Evolutionary conservation across 2,888 invertebrate species (phyloP).

Genomic region (Gryllus longicercus): DNA sequence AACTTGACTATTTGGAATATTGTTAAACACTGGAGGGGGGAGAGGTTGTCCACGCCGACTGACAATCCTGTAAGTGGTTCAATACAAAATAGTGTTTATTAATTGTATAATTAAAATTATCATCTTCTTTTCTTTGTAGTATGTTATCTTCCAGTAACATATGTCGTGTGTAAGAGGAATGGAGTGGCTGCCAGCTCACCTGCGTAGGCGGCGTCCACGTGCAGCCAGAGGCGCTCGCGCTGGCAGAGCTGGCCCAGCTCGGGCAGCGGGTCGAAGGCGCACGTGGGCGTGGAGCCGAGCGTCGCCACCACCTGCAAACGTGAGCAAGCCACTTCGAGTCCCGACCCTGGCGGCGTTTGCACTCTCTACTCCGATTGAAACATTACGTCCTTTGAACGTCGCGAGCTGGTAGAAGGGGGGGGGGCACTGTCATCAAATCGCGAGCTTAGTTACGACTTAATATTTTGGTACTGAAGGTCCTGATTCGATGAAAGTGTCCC

Average conservation of each 20-base stretch:
- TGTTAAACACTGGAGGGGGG: too few species aligned
- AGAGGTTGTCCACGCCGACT: too few species aligned
- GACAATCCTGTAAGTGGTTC: too few species aligned
- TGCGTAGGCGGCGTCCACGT: slow-evolving; percentile 95
- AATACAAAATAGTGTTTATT: neutral
- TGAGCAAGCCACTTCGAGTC: neutral
- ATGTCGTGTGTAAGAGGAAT: neutral
- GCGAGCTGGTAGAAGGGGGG: too few species aligned
- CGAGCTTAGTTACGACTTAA: too few species aligned
- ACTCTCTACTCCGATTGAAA: too few species aligned
- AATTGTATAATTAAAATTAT: neutral
- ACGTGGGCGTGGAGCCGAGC: slow-evolving; percentile 82
- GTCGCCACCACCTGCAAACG: slow-evolving; percentile 59
- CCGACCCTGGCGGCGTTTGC: too few species aligned
- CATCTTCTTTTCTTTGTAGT: neutral
- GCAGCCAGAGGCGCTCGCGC: slow-evolving; percentile 77
- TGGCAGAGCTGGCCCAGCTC: slow-evolving; percentile 79
- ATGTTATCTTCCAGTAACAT: neutral
- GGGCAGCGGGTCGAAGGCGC: slow-evolving; percentile 82
- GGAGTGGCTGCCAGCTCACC: slow-evolving; percentile 43
- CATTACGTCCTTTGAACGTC: too few species aligned
- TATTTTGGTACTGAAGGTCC: too few species aligned
- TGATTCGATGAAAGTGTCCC: too few species aligned
- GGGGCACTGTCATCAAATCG: too few species aligned
- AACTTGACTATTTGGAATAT: too few species aligned